Evolutionary conservation across 2,888 invertebrate species (phyloP), one percentile per base, ranked within the genome.

Genomic region (Meliscaeva auricollis): DNA sequence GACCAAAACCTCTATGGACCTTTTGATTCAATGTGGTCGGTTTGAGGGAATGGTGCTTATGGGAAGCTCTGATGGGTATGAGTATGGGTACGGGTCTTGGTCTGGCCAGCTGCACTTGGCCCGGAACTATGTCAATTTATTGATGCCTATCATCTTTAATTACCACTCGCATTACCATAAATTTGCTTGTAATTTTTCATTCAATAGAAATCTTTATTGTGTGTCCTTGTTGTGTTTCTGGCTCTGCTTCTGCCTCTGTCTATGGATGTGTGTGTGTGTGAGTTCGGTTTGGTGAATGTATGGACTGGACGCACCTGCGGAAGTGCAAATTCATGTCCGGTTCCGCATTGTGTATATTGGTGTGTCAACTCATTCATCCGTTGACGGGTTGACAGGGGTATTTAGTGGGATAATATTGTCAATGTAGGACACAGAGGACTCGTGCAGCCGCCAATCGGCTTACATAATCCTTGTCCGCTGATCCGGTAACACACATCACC

Each of bases 141-240:
- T 58, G 83, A 83, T 83, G 83, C 62, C 83, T 74, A 83, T 83
- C 83, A 83, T 79, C 83, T 79, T 79, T 83, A 83, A 83, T 83
- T 83, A 74, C 79, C 74, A 35, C 74, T 79, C 48, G 73, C 78
- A 83, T 79, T 83, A 78, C 73, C 79, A 83, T 83, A 79, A 83
- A 83, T 83, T 79, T 74, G 35, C 64, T 70, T 62, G 83, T 83
- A 83, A 79, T 83, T 83, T 83, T 83, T 83, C 83, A 79, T 48
- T 32, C 50, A 50, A 64, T 32, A 56, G 11, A 22, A 17, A 17
- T 26, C 41, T 35, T 2, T 26, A 4, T 32, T 50, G 15, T 20
- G 11, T 48, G 17, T 44, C 15, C n/a, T 30, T 9, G 30, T 15
- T n/a, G n/a, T n/a, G n/a, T n/a, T n/a, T n/a, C n/a, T n/a, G n/a